Evolutionary conservation across 2,888 invertebrate species (phyloP), one percentile per base, ranked within the genome.

Genomic region (Dryobota labecula): DNA sequence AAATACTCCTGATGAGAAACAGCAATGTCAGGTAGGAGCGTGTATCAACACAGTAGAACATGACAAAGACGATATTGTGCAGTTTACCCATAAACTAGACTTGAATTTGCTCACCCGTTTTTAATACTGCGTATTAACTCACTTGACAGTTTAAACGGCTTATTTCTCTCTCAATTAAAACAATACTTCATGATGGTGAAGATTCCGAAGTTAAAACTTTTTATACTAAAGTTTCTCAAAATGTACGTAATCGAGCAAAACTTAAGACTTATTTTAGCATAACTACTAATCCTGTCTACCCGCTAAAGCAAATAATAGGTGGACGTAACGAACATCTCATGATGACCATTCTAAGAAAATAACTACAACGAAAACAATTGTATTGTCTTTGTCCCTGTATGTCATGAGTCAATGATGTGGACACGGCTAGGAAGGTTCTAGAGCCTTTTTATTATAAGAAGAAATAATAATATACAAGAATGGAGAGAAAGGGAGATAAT

Each of bases 321-420:
- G 87, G 85, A 86, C 85, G 85, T 75, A 82, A 77, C 62, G 71
- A 70, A 72, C 81, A 69, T 79, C 75, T 70, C 74, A 49, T 70
- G 85, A 81, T 83, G 83, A 84, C 74, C 57, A 61, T 73, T 72
- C 76, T 84, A 80, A 62, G 61, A 80, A 84, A 80, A 66, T 54
- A 82, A 76, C 78, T 80, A 84, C 83, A 76, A 84, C 74, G 54
- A 89, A 90, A 88, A 85, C 86, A 90, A 90, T 87, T 87, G 90
- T 95, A 95, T 95, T 95, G 95, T 95, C 95, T 88, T 91, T 91
- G 91, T 95, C 95, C 95, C 95, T 95, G 95, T 95, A 95, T 87
- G 89, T 89, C 87, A 85, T 88, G 87, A 88, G 86, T 84, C 82
- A 84, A 87, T 84, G 89, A 88, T 86, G 87, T 88, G 87, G 88